These are phyloP conservation scores for Nycticebus coucang DNA, from an alignment of 2,113 vertebrate species.

Conservation along the genomic window DNA sequence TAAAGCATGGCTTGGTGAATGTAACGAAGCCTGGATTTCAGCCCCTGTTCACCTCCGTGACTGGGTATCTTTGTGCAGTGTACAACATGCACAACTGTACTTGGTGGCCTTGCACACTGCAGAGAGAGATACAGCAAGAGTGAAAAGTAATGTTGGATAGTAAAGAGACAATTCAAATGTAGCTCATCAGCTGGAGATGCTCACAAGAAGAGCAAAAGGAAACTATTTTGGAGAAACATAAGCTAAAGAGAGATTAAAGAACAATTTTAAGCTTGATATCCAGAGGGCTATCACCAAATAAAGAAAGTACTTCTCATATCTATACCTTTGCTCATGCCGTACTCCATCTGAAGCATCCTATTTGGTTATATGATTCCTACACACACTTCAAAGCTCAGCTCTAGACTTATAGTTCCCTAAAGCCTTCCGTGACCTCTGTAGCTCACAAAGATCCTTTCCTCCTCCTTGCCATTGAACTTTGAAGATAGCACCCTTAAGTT, in stretches of 20 bases:
- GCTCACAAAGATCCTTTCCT: background rate
- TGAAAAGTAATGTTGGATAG: conserved; percentile 3
- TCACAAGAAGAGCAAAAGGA: background rate
- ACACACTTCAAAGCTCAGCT: background rate
- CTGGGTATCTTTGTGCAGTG: conserved; percentile 32
- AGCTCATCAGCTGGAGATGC: background rate
- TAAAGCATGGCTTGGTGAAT: background rate
- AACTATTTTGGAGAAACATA: conserved; percentile 54
- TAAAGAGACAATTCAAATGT: conserved; percentile 24
- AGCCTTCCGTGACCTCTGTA: background rate
- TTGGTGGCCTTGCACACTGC: background rate
- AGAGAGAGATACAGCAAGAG: background rate
- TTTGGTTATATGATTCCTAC: conserved; percentile 13
- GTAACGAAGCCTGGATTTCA: background rate
- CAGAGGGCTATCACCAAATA: background rate
- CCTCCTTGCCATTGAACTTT: background rate
- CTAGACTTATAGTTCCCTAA: conserved; percentile 17
- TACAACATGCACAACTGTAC: background rate
- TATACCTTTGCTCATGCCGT: background rate
- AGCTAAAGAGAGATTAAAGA: conserved; percentile 38
- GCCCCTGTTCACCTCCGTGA: background rate
- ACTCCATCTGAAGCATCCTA: background rate
- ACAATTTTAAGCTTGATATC: conserved; percentile 40
- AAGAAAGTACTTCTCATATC: background rate
- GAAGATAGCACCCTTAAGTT: background rate